Evolutionary conservation across 2,888 invertebrate species (phyloP), one percentile per base, ranked within the genome.

Genomic region (Steromphala cineraria): DNA sequence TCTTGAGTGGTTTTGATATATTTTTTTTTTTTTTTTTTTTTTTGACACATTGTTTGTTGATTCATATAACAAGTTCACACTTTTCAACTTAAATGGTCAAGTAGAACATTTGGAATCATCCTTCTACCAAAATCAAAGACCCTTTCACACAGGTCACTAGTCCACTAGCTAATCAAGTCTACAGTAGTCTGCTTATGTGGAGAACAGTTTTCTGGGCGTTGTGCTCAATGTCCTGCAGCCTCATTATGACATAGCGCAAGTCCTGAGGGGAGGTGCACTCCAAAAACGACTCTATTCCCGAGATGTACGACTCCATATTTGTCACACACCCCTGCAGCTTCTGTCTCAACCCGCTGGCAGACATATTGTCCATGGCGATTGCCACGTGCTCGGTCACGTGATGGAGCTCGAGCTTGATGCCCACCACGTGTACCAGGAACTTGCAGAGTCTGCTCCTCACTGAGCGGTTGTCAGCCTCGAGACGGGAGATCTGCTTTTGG

Each of bases 401-500:
- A 55, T 80, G 56, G 13, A 80, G 80, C 21, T 80, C 80, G 7
- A 80, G 46, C 75, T 80, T 80, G 55, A 75, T 56, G 17, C 55
- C 52, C 15, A 56, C 5, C 52, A 75, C 71, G 62, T 36, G 71
- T 24, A 28, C 36, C 15, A 71, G 36, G 71, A 36, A 71, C 17
- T 71, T 31, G 36, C 15, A 17, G 17, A 36, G 19, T 40, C 17
- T 31, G n/a, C 71, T 8, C 19, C 10, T 15, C 15, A 40, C 36
- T 15, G 71, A 36, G 10, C 19, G 31, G 19, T 36, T 19, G 19
- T 71, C 36, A 8, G 15, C 36, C 36, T 15, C 19, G 4, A 19
- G 31, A n/a, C 31, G 2, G 19, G 19, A 10, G 0, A 71, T 40
- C 71, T 71, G 71, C 28, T 71, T 71, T 19, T 36, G 13, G 19